phyloP scores from a whole-genome alignment of 1,140 invertebrate genomes.

The Nomia melanderi region DNA sequence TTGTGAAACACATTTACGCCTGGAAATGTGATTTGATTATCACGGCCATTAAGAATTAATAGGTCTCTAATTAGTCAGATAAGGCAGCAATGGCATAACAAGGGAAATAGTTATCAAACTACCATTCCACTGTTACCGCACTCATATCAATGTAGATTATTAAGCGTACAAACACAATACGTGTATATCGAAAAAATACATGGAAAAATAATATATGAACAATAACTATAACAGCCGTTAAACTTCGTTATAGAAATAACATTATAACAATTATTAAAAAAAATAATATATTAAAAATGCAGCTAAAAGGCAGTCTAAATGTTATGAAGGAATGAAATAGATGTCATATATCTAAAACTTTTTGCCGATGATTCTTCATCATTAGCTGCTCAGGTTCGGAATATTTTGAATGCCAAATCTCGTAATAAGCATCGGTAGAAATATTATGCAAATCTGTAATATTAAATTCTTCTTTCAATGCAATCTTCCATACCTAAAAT shows the following conservation, averaged over 20 bases:
- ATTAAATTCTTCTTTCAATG: slow-evolving; percentile 77
- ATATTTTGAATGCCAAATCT: slow-evolving; percentile 77
- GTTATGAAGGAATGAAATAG: too few species aligned
- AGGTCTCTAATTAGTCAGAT: slow-evolving; percentile 56
- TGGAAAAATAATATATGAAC: slow-evolving; percentile 8
- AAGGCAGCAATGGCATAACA: slow-evolving; percentile 34
- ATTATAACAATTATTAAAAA: background rate
- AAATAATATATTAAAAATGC: background rate
- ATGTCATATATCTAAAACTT: background rate
- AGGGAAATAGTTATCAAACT: slow-evolving; percentile 53
- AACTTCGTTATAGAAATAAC: background rate
- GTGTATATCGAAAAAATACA: background rate
- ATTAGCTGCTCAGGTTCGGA: slow-evolving; percentile 75
- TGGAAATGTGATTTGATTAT: slow-evolving; percentile 43
- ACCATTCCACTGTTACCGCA: background rate
- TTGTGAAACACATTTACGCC: slow-evolving; percentile 14
- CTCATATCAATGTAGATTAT: background rate
- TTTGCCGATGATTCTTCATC: slow-evolving; percentile 59
- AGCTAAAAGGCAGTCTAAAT: too few species aligned
- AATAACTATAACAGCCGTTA: slow-evolving; percentile 12
- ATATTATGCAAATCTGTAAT: slow-evolving; percentile 73
- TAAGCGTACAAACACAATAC: background rate
- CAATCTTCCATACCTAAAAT: slow-evolving; percentile 77
- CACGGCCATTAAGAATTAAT: slow-evolving; percentile 45
- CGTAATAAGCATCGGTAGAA: slow-evolving; percentile 75